These are phyloP conservation scores for Typhlomys cinereus DNA, from an alignment of 2,113 vertebrate species.

Conservation along the genomic window DNA sequence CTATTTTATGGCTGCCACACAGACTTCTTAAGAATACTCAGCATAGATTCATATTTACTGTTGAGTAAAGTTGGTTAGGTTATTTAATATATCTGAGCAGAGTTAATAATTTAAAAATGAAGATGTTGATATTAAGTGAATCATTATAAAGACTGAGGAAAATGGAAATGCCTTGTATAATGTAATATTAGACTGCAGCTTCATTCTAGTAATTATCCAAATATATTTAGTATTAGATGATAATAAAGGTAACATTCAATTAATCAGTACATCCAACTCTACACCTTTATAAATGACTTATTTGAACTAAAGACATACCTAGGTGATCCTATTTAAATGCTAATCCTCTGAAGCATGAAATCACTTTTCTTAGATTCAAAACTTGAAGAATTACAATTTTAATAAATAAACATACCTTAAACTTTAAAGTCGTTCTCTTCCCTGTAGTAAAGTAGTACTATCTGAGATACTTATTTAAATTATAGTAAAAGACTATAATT, in stretches of 20 bases:
- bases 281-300: background rate
- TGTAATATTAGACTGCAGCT: background rate
- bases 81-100: background rate
- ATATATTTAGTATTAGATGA: background rate
- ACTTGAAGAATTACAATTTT: background rate
- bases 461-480: background rate
- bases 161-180: background rate
- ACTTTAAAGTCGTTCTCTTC: too few relatives aligned
- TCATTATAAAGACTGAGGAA: background rate
- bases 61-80: background rate
- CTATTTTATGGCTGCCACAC: background rate
- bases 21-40: background rate
- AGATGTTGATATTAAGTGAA: background rate
- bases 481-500: background rate
- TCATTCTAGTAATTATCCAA: background rate
- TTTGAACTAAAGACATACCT: background rate
- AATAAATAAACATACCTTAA: background rate
- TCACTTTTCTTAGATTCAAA: conserved; percentile 10
- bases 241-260: background rate
- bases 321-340: background rate
- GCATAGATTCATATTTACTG: background rate
- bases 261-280: background rate
- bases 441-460: background rate
- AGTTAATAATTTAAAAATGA: background rate
- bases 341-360: background rate